Evolutionary conservation across 2,888 invertebrate genomes (phyloP), one percentile per base, ranked within the genome.

Genomic region (Therioaphis trifolii): DNA sequence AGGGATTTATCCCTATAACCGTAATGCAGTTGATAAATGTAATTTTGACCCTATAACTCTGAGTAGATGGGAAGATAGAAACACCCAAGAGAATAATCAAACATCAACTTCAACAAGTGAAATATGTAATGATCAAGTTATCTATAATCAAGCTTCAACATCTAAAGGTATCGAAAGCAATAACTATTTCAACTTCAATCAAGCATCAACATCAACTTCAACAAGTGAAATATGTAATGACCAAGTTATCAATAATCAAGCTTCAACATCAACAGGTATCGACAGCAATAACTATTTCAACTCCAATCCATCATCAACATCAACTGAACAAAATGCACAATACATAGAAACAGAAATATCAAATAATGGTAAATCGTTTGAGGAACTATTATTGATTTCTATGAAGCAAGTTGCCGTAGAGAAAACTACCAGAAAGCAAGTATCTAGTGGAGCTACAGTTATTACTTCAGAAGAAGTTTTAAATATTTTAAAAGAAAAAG

Each of bases 201-300:
- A n/a, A 61, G 61, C 61, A 14, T 61, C 61, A 61, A 61, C 61
- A 29, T 61, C n/a, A n/a, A n/a, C n/a, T n/a, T n/a, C n/a, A n/a
- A n/a, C 61, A n/a, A n/a, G n/a, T n/a, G n/a, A n/a, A n/a, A n/a
- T n/a, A n/a, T n/a, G n/a, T n/a, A n/a, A n/a, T n/a, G n/a, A n/a
- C n/a, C n/a, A n/a, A n/a, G n/a, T n/a, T n/a, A n/a, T n/a, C n/a
- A n/a, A n/a, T n/a, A n/a, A n/a, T n/a, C n/a, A n/a, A n/a, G n/a
- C n/a, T n/a, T n/a, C n/a, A n/a, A n/a, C n/a, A n/a, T n/a, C n/a
- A 61, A 61, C 61, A 61, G 27, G 29, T 61, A 61, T 61, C 4
- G 4, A 27, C 29, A 18, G 27, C 14, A 61, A 61, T 61, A 61
- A 29, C 15, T 7, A 61, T 61, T 61, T 61, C 7, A 61, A 61